These are phyloP conservation scores for Lithobates pipiens DNA, from an alignment of 2,797 vertebrate species.

Conservation along the genomic window DNA sequence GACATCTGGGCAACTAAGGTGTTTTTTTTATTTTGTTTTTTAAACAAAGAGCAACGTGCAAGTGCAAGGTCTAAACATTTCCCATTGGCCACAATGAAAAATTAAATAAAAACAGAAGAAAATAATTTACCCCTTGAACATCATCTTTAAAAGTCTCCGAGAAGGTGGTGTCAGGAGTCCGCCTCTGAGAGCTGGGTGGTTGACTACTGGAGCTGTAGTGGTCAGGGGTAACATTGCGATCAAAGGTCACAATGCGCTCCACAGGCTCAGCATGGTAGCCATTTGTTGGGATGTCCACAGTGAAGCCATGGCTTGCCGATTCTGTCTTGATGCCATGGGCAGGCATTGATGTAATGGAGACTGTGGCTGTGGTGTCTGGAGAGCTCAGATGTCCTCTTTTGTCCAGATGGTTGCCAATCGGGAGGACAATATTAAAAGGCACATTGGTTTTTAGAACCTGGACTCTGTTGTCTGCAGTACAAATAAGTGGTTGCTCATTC, in stretches of 20 bases:
- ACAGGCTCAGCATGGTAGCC: slow-evolving; percentile 83
- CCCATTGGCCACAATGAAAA: no score
- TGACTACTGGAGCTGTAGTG: slow-evolving; percentile 89
- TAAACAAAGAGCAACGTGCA: no score
- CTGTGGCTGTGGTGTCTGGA: slow-evolving; percentile 92
- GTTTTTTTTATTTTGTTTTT: no score
- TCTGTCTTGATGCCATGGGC: slow-evolving; percentile 93
- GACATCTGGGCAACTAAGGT: no score
- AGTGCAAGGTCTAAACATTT: no score
- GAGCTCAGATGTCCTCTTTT: slow-evolving; percentile 88
- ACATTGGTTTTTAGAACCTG: slow-evolving; percentile 88
- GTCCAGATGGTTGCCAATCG: slow-evolving; percentile 86
- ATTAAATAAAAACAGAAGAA: not conserved
- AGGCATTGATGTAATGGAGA: slow-evolving; percentile 90
- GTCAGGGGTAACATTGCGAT: slow-evolving; percentile 83
- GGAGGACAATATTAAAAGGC: slow-evolving; percentile 92
- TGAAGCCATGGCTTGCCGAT: slow-evolving; percentile 83
- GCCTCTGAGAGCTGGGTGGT: slow-evolving; percentile 79
- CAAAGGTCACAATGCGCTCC: slow-evolving; percentile 82
- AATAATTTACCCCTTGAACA: slow-evolving; percentile 85
- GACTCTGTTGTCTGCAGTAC: slow-evolving; percentile 86
- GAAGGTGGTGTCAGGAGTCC: slow-evolving; percentile 96
- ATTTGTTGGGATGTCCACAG: slow-evolving; percentile 83
- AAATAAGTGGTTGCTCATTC: slow-evolving; percentile 79
- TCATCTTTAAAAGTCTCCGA: slow-evolving; percentile 93